Percentiles rank a stretch among this genome's conserved stretches.
Conservation (phyloP, 2,113 vertebrate genomes). For the Acanthisitta chloris region DNA sequence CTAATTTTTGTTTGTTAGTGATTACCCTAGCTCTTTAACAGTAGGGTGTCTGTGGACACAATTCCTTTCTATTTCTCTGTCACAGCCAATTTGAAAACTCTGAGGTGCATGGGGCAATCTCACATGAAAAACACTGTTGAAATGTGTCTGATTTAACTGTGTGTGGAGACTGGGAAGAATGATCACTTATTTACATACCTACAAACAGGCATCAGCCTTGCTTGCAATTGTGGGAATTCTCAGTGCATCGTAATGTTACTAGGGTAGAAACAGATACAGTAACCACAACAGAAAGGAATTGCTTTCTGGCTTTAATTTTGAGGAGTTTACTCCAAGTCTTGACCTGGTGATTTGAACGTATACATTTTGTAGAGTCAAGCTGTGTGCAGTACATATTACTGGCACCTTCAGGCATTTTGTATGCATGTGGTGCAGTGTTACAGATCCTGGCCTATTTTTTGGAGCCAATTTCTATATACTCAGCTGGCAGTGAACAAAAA, state of each 20-base stretch:
- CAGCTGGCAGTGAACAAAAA: conserved; percentile 53
- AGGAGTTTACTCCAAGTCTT: conserved; percentile 8
- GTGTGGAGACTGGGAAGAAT: background rate
- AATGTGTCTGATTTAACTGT: background rate
- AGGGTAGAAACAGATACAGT: conserved; percentile 30
- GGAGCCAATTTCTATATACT: conserved; percentile 62
- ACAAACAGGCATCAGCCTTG: background rate
- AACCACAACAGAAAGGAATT: conserved; percentile 44
- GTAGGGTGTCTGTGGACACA: background rate
- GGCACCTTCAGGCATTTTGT: conserved; percentile 40
- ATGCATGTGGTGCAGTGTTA: conserved; percentile 40
- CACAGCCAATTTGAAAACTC: background rate
- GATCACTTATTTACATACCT: background rate
- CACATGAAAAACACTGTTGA: background rate
- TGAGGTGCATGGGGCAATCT: background rate
- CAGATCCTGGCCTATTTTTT: conserved; percentile 29
- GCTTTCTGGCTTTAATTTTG: background rate
- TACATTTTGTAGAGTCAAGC: conserved; percentile 20
- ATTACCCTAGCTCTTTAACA: background rate
- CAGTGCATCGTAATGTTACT: background rate
- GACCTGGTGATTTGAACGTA: conserved; percentile 35
- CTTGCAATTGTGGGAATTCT: background rate
- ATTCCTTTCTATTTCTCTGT: background rate
- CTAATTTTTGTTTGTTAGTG: background rate
- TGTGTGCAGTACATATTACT: conserved; percentile 37